phyloP scores from a whole-genome alignment of 2,113 vertebrate genomes.

The Mus spicilegus region DNA sequence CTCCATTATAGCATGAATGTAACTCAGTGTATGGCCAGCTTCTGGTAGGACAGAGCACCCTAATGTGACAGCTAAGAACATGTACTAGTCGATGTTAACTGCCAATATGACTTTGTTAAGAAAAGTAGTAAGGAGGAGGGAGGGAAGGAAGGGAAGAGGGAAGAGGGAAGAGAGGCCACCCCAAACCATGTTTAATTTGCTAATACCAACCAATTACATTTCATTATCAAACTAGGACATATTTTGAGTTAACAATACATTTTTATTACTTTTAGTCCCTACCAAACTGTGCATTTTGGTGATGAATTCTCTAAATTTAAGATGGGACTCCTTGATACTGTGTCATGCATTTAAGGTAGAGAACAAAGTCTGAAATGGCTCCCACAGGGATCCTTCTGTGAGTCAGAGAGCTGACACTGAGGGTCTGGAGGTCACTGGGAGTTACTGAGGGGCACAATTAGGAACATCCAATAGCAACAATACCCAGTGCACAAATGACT shows the following conservation, averaged over 20 bases:
- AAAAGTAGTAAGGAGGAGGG: background rate
- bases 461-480: background rate
- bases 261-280: background rate
- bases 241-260: background rate
- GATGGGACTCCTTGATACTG: background rate
- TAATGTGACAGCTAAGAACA: too few species aligned
- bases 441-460: background rate
- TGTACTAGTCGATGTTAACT: background rate
- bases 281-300: background rate
- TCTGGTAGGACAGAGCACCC: background rate
- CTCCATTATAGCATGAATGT: background rate
- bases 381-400: background rate
- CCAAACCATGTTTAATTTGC: background rate
- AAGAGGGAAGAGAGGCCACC: accelerated
- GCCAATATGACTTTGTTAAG: background rate
- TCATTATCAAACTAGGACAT: background rate
- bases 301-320: background rate
- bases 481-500: background rate
- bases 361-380: background rate
- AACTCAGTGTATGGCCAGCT: background rate
- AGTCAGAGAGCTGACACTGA: background rate
- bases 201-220: background rate
- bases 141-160: background rate
- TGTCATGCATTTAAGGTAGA: background rate
- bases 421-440: background rate